These are phyloP conservation scores for Noctua pronuba DNA, from an alignment of 2,888 invertebrate species.

Conservation along the genomic window DNA sequence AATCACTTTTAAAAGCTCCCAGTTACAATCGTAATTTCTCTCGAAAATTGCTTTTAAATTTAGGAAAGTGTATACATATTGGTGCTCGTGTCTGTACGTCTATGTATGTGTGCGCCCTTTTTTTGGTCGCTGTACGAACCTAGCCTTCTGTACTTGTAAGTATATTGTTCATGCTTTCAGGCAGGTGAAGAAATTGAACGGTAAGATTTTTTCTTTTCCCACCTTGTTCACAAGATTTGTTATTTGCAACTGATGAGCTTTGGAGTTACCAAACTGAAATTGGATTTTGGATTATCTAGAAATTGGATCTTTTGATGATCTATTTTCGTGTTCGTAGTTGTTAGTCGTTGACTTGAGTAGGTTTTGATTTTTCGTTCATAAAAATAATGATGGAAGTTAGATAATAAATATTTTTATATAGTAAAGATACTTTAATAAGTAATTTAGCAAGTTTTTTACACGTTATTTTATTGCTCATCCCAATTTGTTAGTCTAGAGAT, in stretches of 20 bases:
- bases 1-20: no score
- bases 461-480: background rate
- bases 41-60: no score
- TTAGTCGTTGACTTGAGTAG: conserved; percentile 5
- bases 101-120: no score
- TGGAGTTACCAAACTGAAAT: conserved; percentile 54
- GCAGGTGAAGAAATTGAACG: conserved; percentile 40
- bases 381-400: background rate
- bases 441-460: background rate
- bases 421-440: background rate
- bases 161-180: background rate
- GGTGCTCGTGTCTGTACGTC: no score
- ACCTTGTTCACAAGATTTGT: conserved; percentile 63
- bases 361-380: conserved; percentile 6
- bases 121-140: background rate
- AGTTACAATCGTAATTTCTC: no score
- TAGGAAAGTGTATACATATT: no score
- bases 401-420: background rate
- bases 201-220: conserved; percentile 44
- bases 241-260: conserved; percentile 62
- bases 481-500: background rate
- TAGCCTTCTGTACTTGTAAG: background rate
- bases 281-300: conserved; percentile 62
- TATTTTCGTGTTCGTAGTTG: conserved; percentile 41
- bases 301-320: conserved; percentile 57